Base-by-base conservation (phyloP, 1,140 invertebrate species). In the Papilio glaucus region DNA sequence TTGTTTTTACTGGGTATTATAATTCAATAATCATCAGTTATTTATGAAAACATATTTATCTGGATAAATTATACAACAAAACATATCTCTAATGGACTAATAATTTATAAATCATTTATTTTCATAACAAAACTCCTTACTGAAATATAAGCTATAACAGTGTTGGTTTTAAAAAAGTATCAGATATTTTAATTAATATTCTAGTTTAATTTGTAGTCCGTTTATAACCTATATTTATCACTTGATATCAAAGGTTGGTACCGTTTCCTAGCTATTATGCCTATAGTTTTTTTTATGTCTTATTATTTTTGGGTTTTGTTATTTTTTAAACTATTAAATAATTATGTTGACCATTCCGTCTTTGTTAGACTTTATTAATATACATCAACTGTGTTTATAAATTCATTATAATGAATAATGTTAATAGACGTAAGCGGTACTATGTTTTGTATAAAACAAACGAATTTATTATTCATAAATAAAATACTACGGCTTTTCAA, bases 331-430 rank as follows among this genome's bases (percentile, higher is more conserved):
- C 67, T 69, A 53, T 69, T 53, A 37, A 53, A 53, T 69, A 67
- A 68, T 69, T 69, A 69, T 69, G 67, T 69, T 69, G 67, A 69
- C 42, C 67, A 69, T 69, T 69, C 67, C 67, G 67, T 69, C 67
- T 69, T 69, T 69, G 67, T 69, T 69, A 24, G 67, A 69, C 42
- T 63, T 63, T 69, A 69, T 10, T 69, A 45, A 42, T 45, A 24
- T 39, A 57, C 15, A 21, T 53, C 21, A 10, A 21, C 21, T 57
- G 42, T 69, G 41, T 69, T 69, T 41, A 18, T 69, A 15, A 24
- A 68, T 49, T 42, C 24, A 42, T 26, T 42, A 42, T 29, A 69
- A 53, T 33, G 21, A 69, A n/a, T n/a, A 53, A 69, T 69, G 10
- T 69, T 53, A 69, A 29, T 69, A 69, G n/a, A 33, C 45, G 33